Base-by-base conservation (phyloP, 1,140 invertebrate genomes). In the Camponotus pennsylvanicus region DNA sequence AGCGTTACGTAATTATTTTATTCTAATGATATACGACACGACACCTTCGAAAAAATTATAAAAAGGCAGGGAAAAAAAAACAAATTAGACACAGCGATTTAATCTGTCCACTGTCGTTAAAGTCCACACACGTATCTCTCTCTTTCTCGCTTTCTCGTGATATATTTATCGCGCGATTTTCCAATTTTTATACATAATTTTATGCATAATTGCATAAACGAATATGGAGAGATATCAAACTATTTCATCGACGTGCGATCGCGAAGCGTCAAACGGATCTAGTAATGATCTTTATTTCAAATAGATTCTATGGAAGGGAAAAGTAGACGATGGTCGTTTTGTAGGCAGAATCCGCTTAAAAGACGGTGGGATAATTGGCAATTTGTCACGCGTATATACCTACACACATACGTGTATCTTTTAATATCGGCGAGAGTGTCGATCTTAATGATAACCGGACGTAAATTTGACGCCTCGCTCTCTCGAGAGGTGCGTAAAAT, bases 401-500 rank as follows among this genome's bases (percentile, higher is more conserved):
- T 42, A 18, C 57, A 78, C 15, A 52, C 3, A 49, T 13, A 59
- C 40, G 13, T 32, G 27, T 42, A 11, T 11, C 15, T 69, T 34
- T 83, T 73, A 82, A 77, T 77, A 59, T 21, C 18, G 40, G 59
- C 42, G 13, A 80, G 55, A 83, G 52, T 75, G 57, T 40, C 34
- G 75, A 83, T 89, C 77, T 34, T 78, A 86, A 73, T 67, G 71
- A 89, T 89, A 61, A 66, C 13, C 45, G 55, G 32, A 37, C 42
- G 52, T 61, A 37, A 61, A 86, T 86, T 86, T 59, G 71, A 77
- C 75, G 71, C 37, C n/a, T 52, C 5, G 63, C 42, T 78, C 32
- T 15, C 49, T 15, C 49, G 1, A 18, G 49, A 42, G 32, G 49
- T 76, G 55, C 59, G 78, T 88, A 71, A 88, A 88, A 88, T 69